phyloP scores from a whole-genome alignment of 2,797 vertebrate species.

The Rhabdomys pumilio region DNA sequence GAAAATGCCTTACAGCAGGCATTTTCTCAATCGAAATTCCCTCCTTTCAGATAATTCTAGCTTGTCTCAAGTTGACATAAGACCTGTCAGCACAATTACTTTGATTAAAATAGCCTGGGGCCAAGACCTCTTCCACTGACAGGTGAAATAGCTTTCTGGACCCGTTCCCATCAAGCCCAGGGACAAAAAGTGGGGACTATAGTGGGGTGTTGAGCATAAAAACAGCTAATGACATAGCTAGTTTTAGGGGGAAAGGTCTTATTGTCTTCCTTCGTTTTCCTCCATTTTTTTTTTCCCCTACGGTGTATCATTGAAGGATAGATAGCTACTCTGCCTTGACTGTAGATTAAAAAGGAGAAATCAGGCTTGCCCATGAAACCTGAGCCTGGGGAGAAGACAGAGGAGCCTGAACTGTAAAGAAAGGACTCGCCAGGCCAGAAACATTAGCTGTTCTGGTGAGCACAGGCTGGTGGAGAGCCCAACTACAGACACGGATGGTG shows the following conservation, averaged over 20 bases:
- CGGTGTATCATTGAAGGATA: conserved; percentile 83
- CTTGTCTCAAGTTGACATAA: neutral
- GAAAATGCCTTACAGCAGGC: neutral
- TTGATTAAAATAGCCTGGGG: neutral
- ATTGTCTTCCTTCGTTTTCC: conserved; percentile 38
- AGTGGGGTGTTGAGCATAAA: conserved; percentile 22
- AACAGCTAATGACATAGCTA: conserved; percentile 20
- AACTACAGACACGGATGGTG: neutral
- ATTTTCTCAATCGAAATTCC: neutral
- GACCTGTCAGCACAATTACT: neutral
- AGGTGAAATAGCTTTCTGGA: conserved; percentile 30
- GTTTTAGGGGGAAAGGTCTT: conserved; percentile 23
- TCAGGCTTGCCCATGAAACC: neutral
- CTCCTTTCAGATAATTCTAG: neutral
- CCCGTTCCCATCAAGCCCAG: neutral
- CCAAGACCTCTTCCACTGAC: neutral
- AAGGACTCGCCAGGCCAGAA: neutral
- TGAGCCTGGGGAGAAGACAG: neutral
- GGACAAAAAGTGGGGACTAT: conserved; percentile 5
- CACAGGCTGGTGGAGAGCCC: neutral
- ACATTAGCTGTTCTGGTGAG: neutral
- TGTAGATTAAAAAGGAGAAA: conserved; percentile 83
- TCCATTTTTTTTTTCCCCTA: neutral
- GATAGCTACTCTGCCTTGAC: conserved; percentile 78
- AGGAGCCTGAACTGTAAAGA: neutral